phyloP scores from a whole-genome alignment of 2,797 vertebrate species.

The Micrastur ruficollis region DNA sequence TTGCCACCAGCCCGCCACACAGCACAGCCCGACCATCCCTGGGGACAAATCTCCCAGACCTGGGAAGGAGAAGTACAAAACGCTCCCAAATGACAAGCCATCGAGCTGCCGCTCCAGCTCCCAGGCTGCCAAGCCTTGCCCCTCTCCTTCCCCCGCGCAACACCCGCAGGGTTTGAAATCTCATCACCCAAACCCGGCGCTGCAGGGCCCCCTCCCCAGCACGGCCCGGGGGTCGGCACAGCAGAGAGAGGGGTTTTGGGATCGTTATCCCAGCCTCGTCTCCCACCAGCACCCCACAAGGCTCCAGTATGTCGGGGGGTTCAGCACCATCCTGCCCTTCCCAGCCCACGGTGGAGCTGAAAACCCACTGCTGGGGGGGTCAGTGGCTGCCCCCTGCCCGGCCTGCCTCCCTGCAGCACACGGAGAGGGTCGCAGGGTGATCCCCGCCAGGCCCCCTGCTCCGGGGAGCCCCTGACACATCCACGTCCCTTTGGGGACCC shows the following conservation, averaged over 20 bases:
- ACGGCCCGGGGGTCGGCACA: not conserved
- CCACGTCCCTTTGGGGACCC: accelerated
- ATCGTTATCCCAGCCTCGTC: accelerated
- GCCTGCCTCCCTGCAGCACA: accelerated
- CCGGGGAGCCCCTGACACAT: not conserved
- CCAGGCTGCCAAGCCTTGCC: not conserved
- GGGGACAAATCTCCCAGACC: not conserved
- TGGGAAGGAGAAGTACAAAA: not conserved
- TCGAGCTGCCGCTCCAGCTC: not conserved
- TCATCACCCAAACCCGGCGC: not conserved
- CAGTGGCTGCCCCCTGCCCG: not conserved
- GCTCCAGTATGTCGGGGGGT: not conserved
- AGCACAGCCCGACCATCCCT: not conserved
- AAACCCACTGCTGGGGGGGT: not conserved
- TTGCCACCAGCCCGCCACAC: accelerated
- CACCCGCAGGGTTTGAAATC: conserved; percentile 18
- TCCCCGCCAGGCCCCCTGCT: not conserved
- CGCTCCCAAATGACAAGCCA: not conserved
- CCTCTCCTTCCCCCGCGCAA: not conserved
- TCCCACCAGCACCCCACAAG: not conserved
- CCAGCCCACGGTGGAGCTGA: accelerated
- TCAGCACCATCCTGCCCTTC: accelerated
- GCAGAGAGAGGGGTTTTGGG: not conserved
- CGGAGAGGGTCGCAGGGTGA: accelerated
- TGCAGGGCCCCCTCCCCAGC: not conserved